A percentile compares a stretch with the other conserved stretches of the same genome.
These are phyloP conservation scores for Ceyx cyanopectus DNA, from an alignment of 2,113 vertebrate genomes.

Conservation along the genomic window DNA sequence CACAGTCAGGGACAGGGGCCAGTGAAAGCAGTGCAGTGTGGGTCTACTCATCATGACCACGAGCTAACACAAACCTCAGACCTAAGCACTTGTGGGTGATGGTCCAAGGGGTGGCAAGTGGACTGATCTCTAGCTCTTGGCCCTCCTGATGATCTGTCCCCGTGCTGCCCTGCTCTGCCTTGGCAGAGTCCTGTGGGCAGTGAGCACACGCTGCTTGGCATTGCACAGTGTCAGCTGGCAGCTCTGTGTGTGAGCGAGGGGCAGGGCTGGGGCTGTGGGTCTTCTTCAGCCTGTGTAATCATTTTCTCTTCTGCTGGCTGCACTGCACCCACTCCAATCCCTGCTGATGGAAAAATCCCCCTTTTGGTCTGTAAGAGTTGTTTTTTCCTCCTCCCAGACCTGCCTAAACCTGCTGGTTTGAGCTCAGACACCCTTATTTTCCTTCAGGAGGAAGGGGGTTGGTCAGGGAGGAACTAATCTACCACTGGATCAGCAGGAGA, in stretches of 20 bases:
- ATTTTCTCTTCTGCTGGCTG: neutral
- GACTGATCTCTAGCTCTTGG: neutral
- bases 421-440: neutral
- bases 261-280: neutral
- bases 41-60: fast-evolving
- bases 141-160: neutral
- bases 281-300: neutral
- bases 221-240: fast-evolving
- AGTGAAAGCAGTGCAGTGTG: neutral
- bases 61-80: neutral
- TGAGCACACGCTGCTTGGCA: fast-evolving
- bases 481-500: neutral
- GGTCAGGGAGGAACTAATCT: neutral
- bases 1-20: neutral
- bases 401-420: neutral
- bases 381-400: neutral
- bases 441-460: neutral
- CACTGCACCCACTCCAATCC: neutral
- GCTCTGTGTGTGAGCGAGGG: fast-evolving
- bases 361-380: neutral
- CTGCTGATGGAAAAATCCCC: neutral
- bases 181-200: neutral
- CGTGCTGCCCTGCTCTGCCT: fast-evolving
- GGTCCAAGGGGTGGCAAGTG: neutral
- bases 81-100: fast-evolving